Evolutionary conservation across 1,140 invertebrate genomes (phyloP), one percentile per base, ranked within the genome.

Genomic region (Listronotus oregonensis): DNA sequence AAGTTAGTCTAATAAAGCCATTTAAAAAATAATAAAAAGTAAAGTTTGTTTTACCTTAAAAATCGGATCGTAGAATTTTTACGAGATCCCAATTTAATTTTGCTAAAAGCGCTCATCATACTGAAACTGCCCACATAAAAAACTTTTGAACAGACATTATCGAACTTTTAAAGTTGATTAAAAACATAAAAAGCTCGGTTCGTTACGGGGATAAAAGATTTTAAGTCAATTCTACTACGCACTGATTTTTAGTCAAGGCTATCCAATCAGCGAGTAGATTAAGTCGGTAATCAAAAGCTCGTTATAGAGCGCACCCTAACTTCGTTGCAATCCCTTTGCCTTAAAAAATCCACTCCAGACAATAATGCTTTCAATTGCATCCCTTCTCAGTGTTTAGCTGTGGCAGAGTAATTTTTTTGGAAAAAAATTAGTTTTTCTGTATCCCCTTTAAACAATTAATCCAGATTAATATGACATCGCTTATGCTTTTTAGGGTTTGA

Each of bases 151-250:
- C 57, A 44, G 57, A 47, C 57, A 43, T 40, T 40, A 59, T 59
- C 57, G 57, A 59, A 59, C 57, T 59, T 59, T 37, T 59, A 59
- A 49, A 59, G 57, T 59, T 59, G 57, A 59, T 59, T 59, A 59
- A 59, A 59, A 59, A 31, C 57, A 49, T 59, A 59, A 59, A 59
- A 59, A 44, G 57, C 57, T 49, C 44, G 57, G 10, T 27, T 37
- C 54, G 49, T 57, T 57, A 17, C 39, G 27, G 21, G 27, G 27
- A 37, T 34, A 44, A 49, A 59, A 49, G 57, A 32, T 59, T 59
- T 47, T 37, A 49, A 59, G 57, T 59, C 57, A 49, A 59, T 59
- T 59, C 43, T 59, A 31, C 27, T 59, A 59, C 57, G 32, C 57
- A 49, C 37, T 49, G 57, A 59, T 59, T 59, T 59, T 59, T 59